Evolutionary conservation across 2,888 invertebrate genomes (phyloP).

Genomic region (Cistogaster globosa): DNA sequence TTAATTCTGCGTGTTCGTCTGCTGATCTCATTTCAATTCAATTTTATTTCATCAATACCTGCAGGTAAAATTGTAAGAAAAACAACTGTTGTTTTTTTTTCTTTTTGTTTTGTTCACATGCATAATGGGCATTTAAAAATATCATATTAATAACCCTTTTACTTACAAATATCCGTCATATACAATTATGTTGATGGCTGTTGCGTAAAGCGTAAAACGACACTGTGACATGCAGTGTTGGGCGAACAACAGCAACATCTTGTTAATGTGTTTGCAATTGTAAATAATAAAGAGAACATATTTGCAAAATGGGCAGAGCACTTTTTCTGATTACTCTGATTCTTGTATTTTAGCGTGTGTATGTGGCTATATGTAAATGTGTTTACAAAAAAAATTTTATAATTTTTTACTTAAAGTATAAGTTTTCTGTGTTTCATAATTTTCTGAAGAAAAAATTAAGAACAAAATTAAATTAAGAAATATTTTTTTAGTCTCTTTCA

Average conservation of each 20-base stretch:
- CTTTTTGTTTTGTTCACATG: background rate
- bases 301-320: background rate
- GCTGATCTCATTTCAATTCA: conserved; percentile 23
- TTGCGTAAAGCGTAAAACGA: conserved; percentile 37
- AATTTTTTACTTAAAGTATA: too few species aligned
- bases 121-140: conserved; percentile 57
- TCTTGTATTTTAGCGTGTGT: conserved; percentile 18
- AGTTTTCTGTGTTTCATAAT: too few species aligned
- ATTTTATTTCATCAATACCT: background rate
- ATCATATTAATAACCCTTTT: conserved; percentile 55
- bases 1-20: background rate
- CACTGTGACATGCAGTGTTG: conserved; percentile 25
- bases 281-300: background rate
- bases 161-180: conserved; percentile 55
- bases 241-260: background rate
- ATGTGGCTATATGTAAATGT: too few species aligned
- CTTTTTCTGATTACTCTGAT: conserved; percentile 22
- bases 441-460: too few species aligned
- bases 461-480: too few species aligned
- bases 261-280: conserved; percentile 28
- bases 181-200: conserved; percentile 54
- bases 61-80: conserved; percentile 28
- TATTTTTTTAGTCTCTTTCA: background rate
- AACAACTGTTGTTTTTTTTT: too few species aligned
- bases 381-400: too few species aligned